A percentile compares a stretch with the other conserved stretches of the same genome.
Evolutionary conservation across 2,888 invertebrate genomes (phyloP).

Genomic region (Kryphioiulus occultus): DNA sequence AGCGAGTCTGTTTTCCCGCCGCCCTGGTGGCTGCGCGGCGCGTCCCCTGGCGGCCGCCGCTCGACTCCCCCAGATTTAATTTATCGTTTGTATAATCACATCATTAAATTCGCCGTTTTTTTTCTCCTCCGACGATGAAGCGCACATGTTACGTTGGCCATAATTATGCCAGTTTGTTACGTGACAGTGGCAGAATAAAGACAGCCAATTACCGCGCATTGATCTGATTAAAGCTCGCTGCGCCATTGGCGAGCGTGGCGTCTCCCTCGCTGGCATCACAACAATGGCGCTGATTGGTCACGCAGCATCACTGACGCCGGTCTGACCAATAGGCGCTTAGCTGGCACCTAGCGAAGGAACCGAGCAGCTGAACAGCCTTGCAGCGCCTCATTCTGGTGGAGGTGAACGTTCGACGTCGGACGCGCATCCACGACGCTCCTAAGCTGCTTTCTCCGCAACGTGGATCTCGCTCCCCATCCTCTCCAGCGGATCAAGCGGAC

Average conservation of each 20-base stretch:
- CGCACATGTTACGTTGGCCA: conserved; percentile 49
- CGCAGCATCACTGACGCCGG: conserved; percentile 25
- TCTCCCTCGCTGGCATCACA: not conserved
- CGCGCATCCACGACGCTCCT: not conserved
- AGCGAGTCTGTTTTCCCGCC: conserved; percentile 4
- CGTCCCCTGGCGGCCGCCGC: not conserved
- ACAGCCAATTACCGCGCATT: conserved; percentile 50
- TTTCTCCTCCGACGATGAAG: not conserved
- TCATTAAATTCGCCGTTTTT: conserved; percentile 49
- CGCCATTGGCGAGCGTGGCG: conserved; percentile 37
- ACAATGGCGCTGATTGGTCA: conserved; percentile 26
- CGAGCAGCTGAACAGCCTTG: not conserved
- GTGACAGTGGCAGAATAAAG: conserved; percentile 49
- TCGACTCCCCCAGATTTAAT: conserved; percentile 51
- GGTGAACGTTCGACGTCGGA: not conserved
- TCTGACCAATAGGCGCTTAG: not conserved
- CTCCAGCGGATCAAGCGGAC: not conserved
- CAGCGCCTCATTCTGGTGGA: not conserved
- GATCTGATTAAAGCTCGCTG: conserved; percentile 49
- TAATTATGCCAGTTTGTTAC: conserved; percentile 50
- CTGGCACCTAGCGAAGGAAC: not conserved
- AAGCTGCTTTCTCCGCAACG: not conserved
- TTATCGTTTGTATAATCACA: conserved; percentile 52
- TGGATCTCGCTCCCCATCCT: not conserved
- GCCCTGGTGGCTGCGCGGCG: not conserved